These are phyloP conservation scores for Centrocercus urophasianus DNA, from an alignment of 2,113 vertebrate species.

Conservation along the genomic window DNA sequence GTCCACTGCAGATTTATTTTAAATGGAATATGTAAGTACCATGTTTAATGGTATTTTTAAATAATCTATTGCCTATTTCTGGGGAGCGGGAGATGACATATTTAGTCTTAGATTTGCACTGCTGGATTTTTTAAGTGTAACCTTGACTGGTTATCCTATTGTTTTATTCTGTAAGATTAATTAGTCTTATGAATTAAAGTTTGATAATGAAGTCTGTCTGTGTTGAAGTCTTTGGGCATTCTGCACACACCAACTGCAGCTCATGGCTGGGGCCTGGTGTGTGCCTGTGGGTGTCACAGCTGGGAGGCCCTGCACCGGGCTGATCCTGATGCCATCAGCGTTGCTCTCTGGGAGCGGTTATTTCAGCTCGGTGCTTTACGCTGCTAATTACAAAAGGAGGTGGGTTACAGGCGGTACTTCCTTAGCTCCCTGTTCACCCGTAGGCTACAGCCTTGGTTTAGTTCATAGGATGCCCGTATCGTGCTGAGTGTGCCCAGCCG, in stretches of 20 bases:
- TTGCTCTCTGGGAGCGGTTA: not conserved
- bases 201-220: conserved; percentile 77
- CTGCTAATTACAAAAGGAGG: accelerated
- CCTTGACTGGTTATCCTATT: conserved; percentile 77
- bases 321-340: accelerated
- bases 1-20: conserved; percentile 69
- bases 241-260: not conserved
- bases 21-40: conserved; percentile 67
- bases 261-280: too few relatives aligned
- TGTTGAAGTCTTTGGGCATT: not conserved
- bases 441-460: not conserved
- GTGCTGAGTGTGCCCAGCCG: accelerated
- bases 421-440: not conserved
- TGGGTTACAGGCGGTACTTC: accelerated
- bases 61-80: conserved; percentile 72
- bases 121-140: conserved; percentile 80
- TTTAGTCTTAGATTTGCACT: conserved; percentile 81
- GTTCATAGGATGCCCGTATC: accelerated
- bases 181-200: conserved; percentile 82
- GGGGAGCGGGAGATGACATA: conserved; percentile 66
- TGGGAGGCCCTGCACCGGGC: too few relatives aligned
- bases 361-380: accelerated
- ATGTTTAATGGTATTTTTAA: conserved; percentile 74
- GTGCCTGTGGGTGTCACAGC: too few relatives aligned
- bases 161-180: conserved; percentile 82